phyloP scores from a whole-genome alignment of 1,140 invertebrate species.

The Sarcophaga peregrina region DNA sequence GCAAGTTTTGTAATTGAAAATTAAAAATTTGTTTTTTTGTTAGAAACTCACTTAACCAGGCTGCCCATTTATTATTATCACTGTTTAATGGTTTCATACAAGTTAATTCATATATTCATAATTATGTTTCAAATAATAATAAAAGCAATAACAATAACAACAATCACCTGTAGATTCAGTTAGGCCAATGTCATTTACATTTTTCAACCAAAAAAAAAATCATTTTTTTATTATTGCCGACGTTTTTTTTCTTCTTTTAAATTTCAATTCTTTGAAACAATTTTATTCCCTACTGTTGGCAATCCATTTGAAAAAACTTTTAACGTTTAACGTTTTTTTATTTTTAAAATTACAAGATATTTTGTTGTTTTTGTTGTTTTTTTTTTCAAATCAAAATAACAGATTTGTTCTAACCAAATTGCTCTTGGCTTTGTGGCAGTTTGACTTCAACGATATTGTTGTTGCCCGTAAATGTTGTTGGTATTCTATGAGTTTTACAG shows the following conservation, averaged over 20 bases:
- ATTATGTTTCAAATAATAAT: background rate
- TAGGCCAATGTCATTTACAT: conserved; percentile 14
- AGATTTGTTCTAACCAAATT: conserved; percentile 3
- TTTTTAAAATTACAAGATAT: too few relatives aligned
- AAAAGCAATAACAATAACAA: background rate
- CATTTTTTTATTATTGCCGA: background rate
- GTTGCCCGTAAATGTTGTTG: background rate
- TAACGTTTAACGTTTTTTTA: too few relatives aligned
- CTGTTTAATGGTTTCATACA: too few relatives aligned
- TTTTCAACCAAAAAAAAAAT: background rate
- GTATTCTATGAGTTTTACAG: background rate
- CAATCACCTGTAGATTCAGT: background rate
- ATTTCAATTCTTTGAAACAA: too few relatives aligned
- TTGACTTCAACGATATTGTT: background rate
- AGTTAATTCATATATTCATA: background rate
- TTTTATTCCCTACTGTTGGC: background rate
- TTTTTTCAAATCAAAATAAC: background rate
- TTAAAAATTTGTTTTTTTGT: background rate
- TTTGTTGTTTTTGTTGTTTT: background rate
- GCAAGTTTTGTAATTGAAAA: background rate
- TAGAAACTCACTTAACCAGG: background rate
- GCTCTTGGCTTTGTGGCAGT: background rate
- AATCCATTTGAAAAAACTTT: background rate
- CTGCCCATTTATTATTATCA: background rate
- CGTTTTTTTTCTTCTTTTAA: too few relatives aligned